phyloP scores from a whole-genome alignment of 2,113 vertebrate species.

The Herpetotheres cachinnans region DNA sequence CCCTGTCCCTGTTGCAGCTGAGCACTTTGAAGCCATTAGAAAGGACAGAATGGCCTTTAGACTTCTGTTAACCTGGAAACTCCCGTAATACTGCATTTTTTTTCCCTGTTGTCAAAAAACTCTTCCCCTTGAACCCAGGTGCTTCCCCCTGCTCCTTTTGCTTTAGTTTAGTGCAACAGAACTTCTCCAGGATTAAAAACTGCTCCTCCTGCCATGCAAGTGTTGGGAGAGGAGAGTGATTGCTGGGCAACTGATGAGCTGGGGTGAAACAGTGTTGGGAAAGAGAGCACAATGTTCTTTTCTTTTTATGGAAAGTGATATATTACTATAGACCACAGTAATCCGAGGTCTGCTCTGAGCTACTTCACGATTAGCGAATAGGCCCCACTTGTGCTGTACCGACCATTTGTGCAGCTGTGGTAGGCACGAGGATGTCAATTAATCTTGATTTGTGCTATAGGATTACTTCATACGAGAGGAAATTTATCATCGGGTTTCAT shows the following conservation, averaged over 20 bases:
- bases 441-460: conserved; percentile 61
- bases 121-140: background rate
- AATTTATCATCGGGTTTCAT: conserved; percentile 17
- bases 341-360: conserved; percentile 52
- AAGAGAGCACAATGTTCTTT: conserved; percentile 63
- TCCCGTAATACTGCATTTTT: background rate
- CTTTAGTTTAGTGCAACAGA: background rate
- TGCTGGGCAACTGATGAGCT: conserved; percentile 55
- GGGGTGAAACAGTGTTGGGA: conserved; percentile 47
- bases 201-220: background rate
- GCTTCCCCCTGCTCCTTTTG: background rate
- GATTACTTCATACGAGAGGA: conserved; percentile 28
- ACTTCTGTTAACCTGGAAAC: background rate
- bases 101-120: background rate
- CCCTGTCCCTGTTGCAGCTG: background rate
- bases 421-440: conserved; percentile 31
- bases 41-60: background rate
- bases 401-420: conserved; percentile 55
- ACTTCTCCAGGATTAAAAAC: conserved; percentile 3
- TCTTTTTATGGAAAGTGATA: conserved; percentile 67
- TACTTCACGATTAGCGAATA: conserved; percentile 9
- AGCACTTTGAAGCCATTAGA: background rate
- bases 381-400: conserved; percentile 46
- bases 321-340: conserved; percentile 49
- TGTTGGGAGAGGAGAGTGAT: conserved; percentile 21